These are phyloP conservation scores for Heliconius ismenius DNA, from an alignment of 2,888 invertebrate genomes.

Conservation along the genomic window DNA sequence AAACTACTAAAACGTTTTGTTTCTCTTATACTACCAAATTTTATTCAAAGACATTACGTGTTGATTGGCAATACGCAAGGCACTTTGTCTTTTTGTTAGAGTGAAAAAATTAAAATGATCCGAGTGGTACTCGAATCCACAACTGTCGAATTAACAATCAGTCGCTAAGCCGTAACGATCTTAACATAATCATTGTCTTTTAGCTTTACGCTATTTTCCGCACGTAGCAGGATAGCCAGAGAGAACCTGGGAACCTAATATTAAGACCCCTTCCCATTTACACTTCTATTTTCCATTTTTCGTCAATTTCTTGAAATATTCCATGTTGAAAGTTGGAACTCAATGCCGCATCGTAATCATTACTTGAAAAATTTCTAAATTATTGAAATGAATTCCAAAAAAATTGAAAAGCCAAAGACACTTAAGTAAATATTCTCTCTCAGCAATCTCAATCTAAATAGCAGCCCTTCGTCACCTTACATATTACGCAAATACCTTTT, in stretches of 20 bases:
- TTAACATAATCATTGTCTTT: too few species aligned
- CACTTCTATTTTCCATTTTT: too few species aligned
- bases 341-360: neutral
- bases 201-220: too few species aligned
- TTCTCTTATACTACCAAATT: neutral
- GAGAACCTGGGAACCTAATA: neutral
- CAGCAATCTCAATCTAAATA: slow-evolving; percentile 11
- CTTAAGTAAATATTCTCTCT: neutral
- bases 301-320: neutral
- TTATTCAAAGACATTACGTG: too few species aligned
- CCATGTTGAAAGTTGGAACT: neutral
- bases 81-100: too few species aligned
- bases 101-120: too few species aligned
- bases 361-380: neutral
- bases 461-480: neutral
- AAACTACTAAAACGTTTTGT: neutral
- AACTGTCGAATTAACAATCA: too few species aligned
- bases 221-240: neutral
- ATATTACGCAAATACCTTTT: slow-evolving; percentile 24
- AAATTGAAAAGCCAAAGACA: neutral
- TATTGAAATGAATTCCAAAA: neutral
- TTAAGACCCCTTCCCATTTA: too few species aligned
- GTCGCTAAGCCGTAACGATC: too few species aligned
- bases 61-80: too few species aligned
- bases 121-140: too few species aligned